Conservation (phyloP, 2,797 vertebrate species). For the Cichlasoma orientale region DNA sequence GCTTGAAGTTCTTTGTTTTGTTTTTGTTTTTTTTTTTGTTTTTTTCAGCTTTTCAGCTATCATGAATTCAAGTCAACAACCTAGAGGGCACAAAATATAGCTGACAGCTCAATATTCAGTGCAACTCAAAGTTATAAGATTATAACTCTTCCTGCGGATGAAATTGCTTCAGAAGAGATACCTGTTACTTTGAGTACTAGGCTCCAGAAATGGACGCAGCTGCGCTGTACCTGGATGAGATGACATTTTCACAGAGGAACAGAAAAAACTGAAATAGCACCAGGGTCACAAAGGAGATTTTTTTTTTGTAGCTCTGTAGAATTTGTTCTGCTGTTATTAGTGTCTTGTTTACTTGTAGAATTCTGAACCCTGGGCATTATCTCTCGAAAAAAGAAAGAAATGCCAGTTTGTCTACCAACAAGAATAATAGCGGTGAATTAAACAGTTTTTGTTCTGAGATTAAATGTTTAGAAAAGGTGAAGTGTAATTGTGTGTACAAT, state of each 20-base stretch:
- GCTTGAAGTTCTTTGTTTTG: not conserved
- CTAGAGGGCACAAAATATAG: not conserved
- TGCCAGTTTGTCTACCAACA: not conserved
- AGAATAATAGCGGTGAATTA: not conserved
- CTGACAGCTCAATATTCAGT: not conserved
- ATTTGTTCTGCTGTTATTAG: constrained; percentile 3
- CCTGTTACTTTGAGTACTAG: not conserved
- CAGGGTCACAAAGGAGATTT: not conserved
- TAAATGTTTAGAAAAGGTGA: not conserved
- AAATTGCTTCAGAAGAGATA: not conserved
- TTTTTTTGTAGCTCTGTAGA: not conserved
- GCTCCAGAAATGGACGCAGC: not conserved
- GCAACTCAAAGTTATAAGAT: not conserved
- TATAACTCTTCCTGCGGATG: constrained; percentile 1
- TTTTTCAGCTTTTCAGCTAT: not conserved
- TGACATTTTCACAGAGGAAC: not conserved
- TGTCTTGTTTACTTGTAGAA: constrained; percentile 1
- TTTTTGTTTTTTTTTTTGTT: too few species aligned
- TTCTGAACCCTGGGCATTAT: not conserved
- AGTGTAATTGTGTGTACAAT: not conserved
- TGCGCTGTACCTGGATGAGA: not conserved
- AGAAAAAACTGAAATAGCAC: constrained; percentile 9
- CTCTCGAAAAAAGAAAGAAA: not conserved
- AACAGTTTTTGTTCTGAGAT: not conserved
- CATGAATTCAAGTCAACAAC: not conserved